Evolutionary conservation across 2,113 vertebrate species (phyloP), one percentile per base, ranked within the genome.

Genomic region (Piaya cayana): DNA sequence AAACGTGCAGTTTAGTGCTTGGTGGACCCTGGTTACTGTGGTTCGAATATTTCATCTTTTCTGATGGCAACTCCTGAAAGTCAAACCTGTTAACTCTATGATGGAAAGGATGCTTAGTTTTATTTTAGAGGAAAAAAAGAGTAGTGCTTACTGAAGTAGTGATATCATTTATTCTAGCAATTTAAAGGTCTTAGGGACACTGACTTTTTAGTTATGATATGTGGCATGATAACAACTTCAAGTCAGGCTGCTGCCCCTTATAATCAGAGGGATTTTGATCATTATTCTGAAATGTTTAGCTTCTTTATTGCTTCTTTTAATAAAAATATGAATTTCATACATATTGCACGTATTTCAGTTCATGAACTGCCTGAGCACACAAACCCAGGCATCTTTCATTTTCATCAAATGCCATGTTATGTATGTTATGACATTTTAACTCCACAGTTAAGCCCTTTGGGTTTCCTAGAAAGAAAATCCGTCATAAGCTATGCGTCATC

Each of bases 401-500:
- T 93, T 71, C 25, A 45, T 76, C 30, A 72, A 89, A 72, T 47
- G 13, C 16, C n/a, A n/a, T 74, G 0, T 45, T 21, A 45, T 45
- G 36, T 62, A 26, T 29, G 11, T 36, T 84, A 21, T 72, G 65
- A 72, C 53, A 79, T 34, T 64, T 90, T 45, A 47, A 70, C 37
- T 68, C 36, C 56, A 49, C 45, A 76, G 6, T 87, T 88, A 87
- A 69, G 26, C 26, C 69, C 15, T 56, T 25, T 21, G 39, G 55
- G 9, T 65, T 95, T 82, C 81, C 81, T 90, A 82, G 91, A 93
- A 88, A 90, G 45, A 92, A 82, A 85, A 89, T 76, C 30, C 20
- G 18, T 68, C 36, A 25, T 18, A 76, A 91, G 4, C 6, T 83
- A 7, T 27, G 9, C 84, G 49, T 63, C 45, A 62, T 34, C 27